A percentile compares a stretch with the other conserved stretches of the same genome.
Evolutionary conservation across 35 echinoderm and acorn worm genomes (phyloP).

Genomic region (Diadema setosum): DNA sequence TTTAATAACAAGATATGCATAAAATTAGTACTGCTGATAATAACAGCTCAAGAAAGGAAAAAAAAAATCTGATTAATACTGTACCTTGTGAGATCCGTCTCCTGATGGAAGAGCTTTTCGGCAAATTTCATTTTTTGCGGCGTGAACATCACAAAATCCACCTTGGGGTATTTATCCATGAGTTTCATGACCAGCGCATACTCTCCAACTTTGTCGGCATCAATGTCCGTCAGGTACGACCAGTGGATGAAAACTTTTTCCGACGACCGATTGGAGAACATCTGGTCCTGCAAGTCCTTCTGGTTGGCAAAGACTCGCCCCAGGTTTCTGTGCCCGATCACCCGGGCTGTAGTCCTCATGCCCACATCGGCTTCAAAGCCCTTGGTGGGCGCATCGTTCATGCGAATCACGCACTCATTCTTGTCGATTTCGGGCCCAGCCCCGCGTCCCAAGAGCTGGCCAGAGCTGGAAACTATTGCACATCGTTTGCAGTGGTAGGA

Average conservation of each 20-base stretch:
- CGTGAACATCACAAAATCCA: slow-evolving; percentile 87
- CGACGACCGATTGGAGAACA: slow-evolving; percentile 54
- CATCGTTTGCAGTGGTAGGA: slow-evolving; percentile 69
- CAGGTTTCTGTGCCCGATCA: slow-evolving; percentile 68
- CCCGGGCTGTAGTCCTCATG: slow-evolving; percentile 54
- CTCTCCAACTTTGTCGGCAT: slow-evolving; percentile 32
- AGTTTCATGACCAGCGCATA: slow-evolving; percentile 54
- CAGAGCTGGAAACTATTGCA: slow-evolving; percentile 96
- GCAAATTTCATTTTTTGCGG: slow-evolving; percentile 79
- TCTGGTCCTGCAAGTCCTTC: slow-evolving; percentile 17
- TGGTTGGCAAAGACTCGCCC: slow-evolving; percentile 57
- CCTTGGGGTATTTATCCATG: slow-evolving; percentile 60
- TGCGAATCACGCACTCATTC: slow-evolving; percentile 78
- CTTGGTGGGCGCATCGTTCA: slow-evolving; percentile 83
- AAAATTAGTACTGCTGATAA: too few species aligned
- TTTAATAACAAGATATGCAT: too few species aligned
- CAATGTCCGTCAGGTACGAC: slow-evolving; percentile 73
- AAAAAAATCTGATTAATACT: too few species aligned
- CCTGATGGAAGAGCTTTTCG: slow-evolving; percentile 79
- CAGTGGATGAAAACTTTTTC: slow-evolving; percentile 76
- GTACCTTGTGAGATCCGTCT: slow-evolving; percentile 91
- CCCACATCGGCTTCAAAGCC: slow-evolving; percentile 83
- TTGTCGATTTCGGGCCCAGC: slow-evolving; percentile 82
- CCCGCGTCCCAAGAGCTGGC: slow-evolving; percentile 63
- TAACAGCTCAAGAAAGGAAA: too few species aligned